Base-by-base conservation (phyloP, 1,140 invertebrate genomes). In the Neomicropteryx cornuta region DNA sequence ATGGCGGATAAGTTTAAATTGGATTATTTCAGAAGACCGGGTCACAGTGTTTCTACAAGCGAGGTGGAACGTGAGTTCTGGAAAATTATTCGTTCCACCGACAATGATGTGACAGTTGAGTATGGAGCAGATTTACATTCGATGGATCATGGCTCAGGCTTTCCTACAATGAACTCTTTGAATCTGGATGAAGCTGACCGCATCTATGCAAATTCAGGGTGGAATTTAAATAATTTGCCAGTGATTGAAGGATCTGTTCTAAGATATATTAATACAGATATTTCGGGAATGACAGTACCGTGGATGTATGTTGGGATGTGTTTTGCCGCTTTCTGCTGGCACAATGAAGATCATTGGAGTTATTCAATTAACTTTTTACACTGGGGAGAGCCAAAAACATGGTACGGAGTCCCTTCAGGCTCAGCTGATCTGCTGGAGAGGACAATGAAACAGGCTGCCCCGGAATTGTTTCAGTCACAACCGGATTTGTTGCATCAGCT, bases 231-330 rank as follows among this genome's bases (percentile, higher is more conserved):
- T 62, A 99, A 99, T 63, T 64, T 99, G 18, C 94, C 97, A 13
- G 79, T 97, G 14, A 62, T 95, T 18, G 82, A 88, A 51, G 82
- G 87, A 28, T 98, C 94, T 31, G 89, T 99, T 14, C 68, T 99
- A 33, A 84, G 87, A 42, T 90, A 97, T 61, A 97, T 99, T 23
- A 94, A 95, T 70, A 92, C 89, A 17, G 93, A 99, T 58, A 99
- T 99, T 48, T 97, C 93, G 51, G 97, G 97, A 34, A 96, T 96
- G 91, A 94, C 92, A 60, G 87, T 94, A 17, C 95, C 95, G 2
- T 99, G 95, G 95, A 97, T 97, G 80, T 99, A 99, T 70, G 96
- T 99, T 36, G 97, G 97, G 19, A 99, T 99, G 97, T 99, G 95
- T 61, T 99, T 99, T 68, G 91, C 93, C 10, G 96, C 95, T 34